These are phyloP conservation scores for Aspidoscelis tigris DNA, from an alignment of 2,113 vertebrate species.

Conservation along the genomic window DNA sequence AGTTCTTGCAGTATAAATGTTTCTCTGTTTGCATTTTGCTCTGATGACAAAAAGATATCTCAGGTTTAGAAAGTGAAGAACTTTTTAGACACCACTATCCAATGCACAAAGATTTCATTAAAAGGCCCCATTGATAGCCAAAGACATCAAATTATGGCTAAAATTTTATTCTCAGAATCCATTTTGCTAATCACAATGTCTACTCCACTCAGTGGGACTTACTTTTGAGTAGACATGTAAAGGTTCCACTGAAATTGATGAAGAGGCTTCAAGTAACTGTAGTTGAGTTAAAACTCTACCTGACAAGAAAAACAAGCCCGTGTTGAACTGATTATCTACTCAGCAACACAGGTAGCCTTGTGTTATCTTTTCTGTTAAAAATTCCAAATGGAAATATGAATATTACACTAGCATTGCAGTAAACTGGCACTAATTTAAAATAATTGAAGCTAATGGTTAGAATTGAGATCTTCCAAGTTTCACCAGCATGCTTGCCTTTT, in stretches of 20 bases:
- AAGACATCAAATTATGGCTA: background rate
- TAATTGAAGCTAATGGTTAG: slow-evolving; percentile 12
- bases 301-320: background rate
- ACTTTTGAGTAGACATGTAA: background rate
- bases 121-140: background rate
- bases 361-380: background rate
- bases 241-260: background rate
- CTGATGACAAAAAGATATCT: slow-evolving; percentile 14
- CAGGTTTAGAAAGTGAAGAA: background rate
- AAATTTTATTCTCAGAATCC: background rate
- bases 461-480: background rate
- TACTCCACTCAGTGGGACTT: background rate
- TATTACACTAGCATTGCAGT: slow-evolving; percentile 30
- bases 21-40: background rate
- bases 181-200: background rate
- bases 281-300: background rate
- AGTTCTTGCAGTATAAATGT: background rate
- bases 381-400: slow-evolving; percentile 14
- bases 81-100: background rate
- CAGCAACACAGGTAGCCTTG: background rate
- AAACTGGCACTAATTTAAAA: slow-evolving; percentile 8
- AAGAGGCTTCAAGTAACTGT: background rate
- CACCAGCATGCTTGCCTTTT: slow-evolving; percentile 7
- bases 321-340: background rate
- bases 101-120: background rate